Base-by-base conservation (phyloP, 2,888 invertebrate species). In the Lycaena phlaeas region DNA sequence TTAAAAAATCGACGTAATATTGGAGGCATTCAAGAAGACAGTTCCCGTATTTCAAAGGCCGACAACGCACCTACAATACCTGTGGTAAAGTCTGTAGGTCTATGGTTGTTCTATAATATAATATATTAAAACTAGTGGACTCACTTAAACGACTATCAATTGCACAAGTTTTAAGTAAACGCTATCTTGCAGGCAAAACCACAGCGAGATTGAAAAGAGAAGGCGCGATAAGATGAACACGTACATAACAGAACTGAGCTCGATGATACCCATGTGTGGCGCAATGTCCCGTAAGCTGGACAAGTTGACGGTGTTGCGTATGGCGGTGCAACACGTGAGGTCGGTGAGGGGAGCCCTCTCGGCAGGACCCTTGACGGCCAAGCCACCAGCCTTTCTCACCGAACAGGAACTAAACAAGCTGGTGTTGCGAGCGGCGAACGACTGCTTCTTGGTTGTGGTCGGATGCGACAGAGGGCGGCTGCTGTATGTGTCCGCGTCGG, bases 191-290 rank as follows among this genome's bases (percentile, higher is more conserved):
- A 96, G 96, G 59, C 96, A 96, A 75, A 97, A 96, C 75, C 97
- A 97, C 79, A 96, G 96, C 71, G 96, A 97, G 79, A 97, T 97
- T 46, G 97, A 97, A 77, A 97, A 97, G 69, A 86, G 97, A 0
- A 87, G 97, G 0, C 87, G 97, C 18, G 96, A 97, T 71, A 97
- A 97, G 78, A 97, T 97, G 96, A 97, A 97, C 81, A 94, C 93
- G 0, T 96, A 96, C 74, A 97, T 97, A 55, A 89, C 92, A 2
- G 96, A 97, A 69, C 72, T 97, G 42, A 93, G 95, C 38, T 87
- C 92, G 1, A 92, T 97, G 90, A 89, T 97, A 12, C 97, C 97
- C 0, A 95, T 96, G 94, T 97, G 97, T 65, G 92, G 92, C 56
- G 94, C 95, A 2, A 94, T 96, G 93, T 92, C 95, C 22, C 86